These are phyloP conservation scores for Pangasianodon gigas DNA, from an alignment of 2,113 vertebrate species.

Conservation along the genomic window DNA sequence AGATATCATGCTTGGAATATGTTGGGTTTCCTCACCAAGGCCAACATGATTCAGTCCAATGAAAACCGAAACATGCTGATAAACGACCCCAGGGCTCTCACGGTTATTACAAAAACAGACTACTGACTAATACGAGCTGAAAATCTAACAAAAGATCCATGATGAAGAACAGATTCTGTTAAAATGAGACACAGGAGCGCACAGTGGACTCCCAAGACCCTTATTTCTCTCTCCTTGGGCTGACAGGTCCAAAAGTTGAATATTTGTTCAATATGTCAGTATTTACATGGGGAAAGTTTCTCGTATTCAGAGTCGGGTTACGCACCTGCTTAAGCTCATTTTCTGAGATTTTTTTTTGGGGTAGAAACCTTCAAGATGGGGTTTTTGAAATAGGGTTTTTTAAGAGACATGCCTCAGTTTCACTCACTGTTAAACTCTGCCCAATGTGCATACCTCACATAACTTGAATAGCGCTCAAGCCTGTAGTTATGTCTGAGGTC, in stretches of 20 bases:
- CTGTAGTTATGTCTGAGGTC: not conserved
- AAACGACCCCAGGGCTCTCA: constrained; percentile 4
- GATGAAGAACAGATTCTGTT: not conserved
- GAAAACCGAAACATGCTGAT: constrained; percentile 36
- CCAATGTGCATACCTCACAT: too few relatives aligned
- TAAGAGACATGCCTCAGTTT: not conserved
- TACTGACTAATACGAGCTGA: not conserved
- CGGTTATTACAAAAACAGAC: constrained; percentile 13
- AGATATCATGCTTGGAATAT: constrained; percentile 57
- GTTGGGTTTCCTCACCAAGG: constrained; percentile 51
- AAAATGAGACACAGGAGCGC: not conserved
- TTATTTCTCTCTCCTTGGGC: not conserved
- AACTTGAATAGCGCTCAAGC: not conserved
- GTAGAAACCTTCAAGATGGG: not conserved
- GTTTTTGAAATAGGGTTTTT: not conserved
- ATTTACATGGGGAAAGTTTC: not conserved
- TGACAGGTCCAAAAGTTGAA: not conserved
- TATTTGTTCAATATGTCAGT: not conserved
- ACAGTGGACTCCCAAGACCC: not conserved
- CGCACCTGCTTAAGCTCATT: not conserved
- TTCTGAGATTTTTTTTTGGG: not conserved
- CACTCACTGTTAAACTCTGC: not conserved
- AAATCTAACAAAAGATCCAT: not conserved
- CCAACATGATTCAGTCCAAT: constrained; percentile 29
- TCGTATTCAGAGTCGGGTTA: not conserved